Evolutionary conservation across 2,797 vertebrate genomes (phyloP).

Genomic region (Pitangus sulphuratus): DNA sequence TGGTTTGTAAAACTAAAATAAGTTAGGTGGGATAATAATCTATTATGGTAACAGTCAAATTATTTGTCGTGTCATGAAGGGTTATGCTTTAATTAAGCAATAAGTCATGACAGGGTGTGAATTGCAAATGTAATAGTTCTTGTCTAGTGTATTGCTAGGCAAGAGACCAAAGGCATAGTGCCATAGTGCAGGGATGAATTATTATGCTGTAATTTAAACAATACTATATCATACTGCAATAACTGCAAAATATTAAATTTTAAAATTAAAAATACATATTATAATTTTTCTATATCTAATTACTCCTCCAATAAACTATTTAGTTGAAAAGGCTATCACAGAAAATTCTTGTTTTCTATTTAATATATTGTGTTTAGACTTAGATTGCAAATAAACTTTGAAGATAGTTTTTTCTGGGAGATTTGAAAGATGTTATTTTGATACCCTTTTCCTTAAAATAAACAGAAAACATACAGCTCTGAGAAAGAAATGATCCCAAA

Average conservation of each 20-base stretch:
- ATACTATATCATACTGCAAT: neutral
- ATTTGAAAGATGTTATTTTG: neutral
- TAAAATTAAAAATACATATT: neutral
- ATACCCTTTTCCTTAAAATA: neutral
- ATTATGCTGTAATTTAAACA: constrained; percentile 51
- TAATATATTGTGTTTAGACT: neutral
- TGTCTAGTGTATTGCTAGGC: constrained; percentile 74
- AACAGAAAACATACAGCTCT: neutral
- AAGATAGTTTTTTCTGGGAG: neutral
- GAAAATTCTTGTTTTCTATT: neutral
- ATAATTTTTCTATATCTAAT: neutral
- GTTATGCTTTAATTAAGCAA: constrained; percentile 79
- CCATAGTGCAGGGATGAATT: constrained; percentile 59
- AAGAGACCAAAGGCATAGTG: constrained; percentile 72
- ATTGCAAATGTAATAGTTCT: constrained; percentile 76
- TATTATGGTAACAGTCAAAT: constrained; percentile 76
- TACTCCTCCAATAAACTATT: neutral
- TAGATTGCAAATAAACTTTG: neutral
- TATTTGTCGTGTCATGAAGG: constrained; percentile 74
- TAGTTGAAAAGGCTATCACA: neutral
- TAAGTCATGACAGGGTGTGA: constrained; percentile 74
- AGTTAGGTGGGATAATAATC: constrained; percentile 70
- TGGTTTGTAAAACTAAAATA: constrained; percentile 67
- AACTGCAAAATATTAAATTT: constrained; percentile 25
- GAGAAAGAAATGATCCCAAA: neutral